phyloP scores from a whole-genome alignment of 2,113 vertebrate species.

The Trinectes maculatus region DNA sequence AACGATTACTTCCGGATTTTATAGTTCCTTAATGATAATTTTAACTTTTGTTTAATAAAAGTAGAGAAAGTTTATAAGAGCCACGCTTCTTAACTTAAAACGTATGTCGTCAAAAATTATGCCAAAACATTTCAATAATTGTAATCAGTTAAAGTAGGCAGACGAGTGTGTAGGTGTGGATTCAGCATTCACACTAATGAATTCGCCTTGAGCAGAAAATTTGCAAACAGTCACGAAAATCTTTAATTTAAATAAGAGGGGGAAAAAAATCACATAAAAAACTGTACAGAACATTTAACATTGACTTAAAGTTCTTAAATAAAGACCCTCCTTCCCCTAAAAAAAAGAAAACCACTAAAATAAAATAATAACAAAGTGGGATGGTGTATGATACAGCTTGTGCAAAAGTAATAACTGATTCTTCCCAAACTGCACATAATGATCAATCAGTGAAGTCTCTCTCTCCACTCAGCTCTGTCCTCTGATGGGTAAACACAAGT shows the following conservation, averaged over 20 bases:
- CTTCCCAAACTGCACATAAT: constrained; percentile 75
- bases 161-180: too few species aligned
- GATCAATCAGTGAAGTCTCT: constrained; percentile 60
- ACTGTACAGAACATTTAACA: constrained; percentile 85
- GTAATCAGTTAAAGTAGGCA: too few species aligned
- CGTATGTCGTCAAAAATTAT: too few species aligned
- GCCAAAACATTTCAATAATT: too few species aligned
- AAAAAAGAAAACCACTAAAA: constrained; percentile 54
- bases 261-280: constrained; percentile 73
- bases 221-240: constrained; percentile 83
- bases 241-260: constrained; percentile 85
- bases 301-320: constrained; percentile 82
- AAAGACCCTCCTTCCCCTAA: constrained; percentile 65
- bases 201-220: constrained; percentile 40
- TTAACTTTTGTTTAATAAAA: too few species aligned
- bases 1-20: background rate
- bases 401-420: constrained; percentile 78
- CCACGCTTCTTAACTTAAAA: too few species aligned
- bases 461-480: constrained; percentile 43
- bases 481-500: constrained; percentile 53
- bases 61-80: too few species aligned
- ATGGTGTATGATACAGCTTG: constrained; percentile 80
- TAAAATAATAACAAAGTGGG: constrained; percentile 69
- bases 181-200: too few species aligned
- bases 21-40: too few species aligned